Base-by-base conservation (phyloP, 2,113 vertebrate species). In the Seriola dumerili region DNA sequence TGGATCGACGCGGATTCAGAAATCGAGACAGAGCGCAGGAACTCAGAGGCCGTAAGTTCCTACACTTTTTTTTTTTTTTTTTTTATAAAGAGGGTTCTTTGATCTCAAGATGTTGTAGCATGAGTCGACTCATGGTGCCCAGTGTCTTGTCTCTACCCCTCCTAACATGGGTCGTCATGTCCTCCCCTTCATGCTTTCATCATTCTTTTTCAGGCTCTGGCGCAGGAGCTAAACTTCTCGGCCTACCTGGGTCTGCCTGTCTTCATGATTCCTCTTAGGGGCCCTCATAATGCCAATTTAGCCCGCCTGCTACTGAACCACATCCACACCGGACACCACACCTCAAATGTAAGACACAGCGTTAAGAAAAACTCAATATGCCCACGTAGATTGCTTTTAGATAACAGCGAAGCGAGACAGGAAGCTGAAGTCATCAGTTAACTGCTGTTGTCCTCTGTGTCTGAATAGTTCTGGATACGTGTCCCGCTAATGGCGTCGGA, bases 201-300 rank as follows among this genome's bases (percentile, higher is more conserved):
- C 14, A 1, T 59, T 59, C 19, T 84, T 23, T 23, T 71, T 32
- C 89, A 98, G 97, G 97, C 97, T 71, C 94, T 98, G 88, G 87
- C 95, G 55, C 97, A 98, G 91, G 97, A 98, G 90, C 91, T 98
- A 72, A 96, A 97, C 92, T 98, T 98, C 85, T 96, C 97, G 13
- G 97, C 97, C 3, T 98, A 98, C 91, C 93, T 98, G 78, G 97
- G 97, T 36, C 95, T 98, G 76, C 97, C 97, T 4, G 97, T 97
- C 23, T 96, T 98, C 78, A 96, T 98, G 87, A 80, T 98, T 19
- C 95, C 96, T 2, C 67, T 98, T 78, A 96, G 72, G 70, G 95
- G 96, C 25, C 88, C 93, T 17, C 90, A 95, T 80, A 96, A 95
- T 90, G 96, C 96, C 89, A 98, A 98, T 88, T 84, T 98, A 73